Base-by-base conservation (phyloP, 2,797 vertebrate genomes). In the Chaenodraco wilsoni region DNA sequence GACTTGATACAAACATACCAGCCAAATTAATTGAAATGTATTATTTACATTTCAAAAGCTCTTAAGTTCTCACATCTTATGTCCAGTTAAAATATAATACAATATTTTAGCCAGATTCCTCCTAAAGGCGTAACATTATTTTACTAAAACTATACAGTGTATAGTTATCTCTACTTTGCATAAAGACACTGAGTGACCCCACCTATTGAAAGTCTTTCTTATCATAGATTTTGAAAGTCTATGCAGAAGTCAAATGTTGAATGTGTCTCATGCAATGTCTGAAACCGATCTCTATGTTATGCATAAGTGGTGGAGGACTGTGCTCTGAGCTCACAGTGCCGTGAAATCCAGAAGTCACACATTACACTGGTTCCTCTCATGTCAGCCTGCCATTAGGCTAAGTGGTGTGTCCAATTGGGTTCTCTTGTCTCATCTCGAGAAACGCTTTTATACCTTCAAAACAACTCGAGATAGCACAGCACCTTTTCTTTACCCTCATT, bases 351-450 rank as follows among this genome's bases (percentile, higher is more conserved):
- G 15, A 31, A 7, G 41, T 75, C 58, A 41, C 23, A 27, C 31
- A 40, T 59, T 55, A 65, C 27, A 65, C 7, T 55, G 21, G 27
- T 31, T 69, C 31, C 45, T n/a, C 7, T 64, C 21, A 12, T 44
- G 66, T 49, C 54, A 54, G 55, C 31, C 49, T 13, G 19, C 27
- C 54, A 51, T 72, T 56, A 55, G 44, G 41, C 37, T 46, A 44
- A 65, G 44, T 41, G 21, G 40, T 54, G 52, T 74, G 23, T 59
- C 45, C 27, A 8, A 7, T 48, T 7, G 2, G 23, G 2, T 54
- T 50, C 11, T 65, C 27, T 67, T 10, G 12, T 61, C 27, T 61
- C 57, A 59, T 62, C 14, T 57, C 9, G 6, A 57, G 40, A 74
- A 48, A 54, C 15, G 8, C 21, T 51, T 43, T n/a, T 23, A 37